These are phyloP conservation scores for Myioborus melanocephalus DNA, from an alignment of 2,797 vertebrate species.

Conservation along the genomic window DNA sequence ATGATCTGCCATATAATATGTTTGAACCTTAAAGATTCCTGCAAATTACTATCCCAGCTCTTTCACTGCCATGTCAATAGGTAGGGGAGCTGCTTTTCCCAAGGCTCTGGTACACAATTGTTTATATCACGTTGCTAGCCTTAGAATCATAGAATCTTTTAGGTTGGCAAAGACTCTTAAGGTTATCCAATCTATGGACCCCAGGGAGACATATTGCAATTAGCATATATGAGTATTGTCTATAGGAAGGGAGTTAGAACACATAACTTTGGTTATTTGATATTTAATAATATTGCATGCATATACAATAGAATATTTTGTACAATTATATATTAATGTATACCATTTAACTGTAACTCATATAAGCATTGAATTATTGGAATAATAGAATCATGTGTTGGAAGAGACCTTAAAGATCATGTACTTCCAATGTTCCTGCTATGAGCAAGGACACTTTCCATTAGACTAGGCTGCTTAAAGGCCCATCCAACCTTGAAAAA, in stretches of 20 bases:
- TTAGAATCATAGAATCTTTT: neutral
- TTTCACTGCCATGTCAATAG: rapidly evolving
- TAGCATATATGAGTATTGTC: neutral
- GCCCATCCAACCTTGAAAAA: neutral
- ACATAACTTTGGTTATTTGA: neutral
- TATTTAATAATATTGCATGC: neutral
- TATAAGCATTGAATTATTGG: neutral
- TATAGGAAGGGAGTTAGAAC: neutral
- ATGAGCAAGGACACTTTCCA: neutral
- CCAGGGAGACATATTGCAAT: neutral
- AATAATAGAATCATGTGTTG: neutral
- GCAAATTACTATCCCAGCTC: neutral
- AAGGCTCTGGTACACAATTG: neutral
- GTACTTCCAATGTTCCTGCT: neutral
- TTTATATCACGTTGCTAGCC: neutral
- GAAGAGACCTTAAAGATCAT: neutral
- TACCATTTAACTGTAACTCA: neutral
- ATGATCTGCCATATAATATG: neutral
- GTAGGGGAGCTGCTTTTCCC: neutral
- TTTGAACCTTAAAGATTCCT: neutral
- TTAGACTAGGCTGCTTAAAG: neutral
- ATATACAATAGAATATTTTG: neutral
- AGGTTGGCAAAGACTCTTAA: neutral
- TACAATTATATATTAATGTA: neutral
- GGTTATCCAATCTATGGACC: neutral